A percentile compares a stretch with the other conserved stretches of the same genome.
phyloP scores from a whole-genome alignment of 2,113 vertebrate species.

The Procavia capensis region DNA sequence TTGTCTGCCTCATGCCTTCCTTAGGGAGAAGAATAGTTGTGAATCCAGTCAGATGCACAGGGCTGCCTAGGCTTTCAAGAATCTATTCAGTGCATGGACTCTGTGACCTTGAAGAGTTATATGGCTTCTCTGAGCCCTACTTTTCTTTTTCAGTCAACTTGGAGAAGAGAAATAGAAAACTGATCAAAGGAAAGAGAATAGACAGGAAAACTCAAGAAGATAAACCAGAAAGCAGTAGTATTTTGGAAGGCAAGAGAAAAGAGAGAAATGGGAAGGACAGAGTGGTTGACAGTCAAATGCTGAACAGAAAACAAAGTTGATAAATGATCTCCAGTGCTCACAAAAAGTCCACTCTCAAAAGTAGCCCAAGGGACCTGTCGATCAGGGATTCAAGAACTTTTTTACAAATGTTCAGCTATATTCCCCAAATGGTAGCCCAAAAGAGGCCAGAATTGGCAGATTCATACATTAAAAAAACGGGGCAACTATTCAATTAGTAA shows the following conservation, averaged over 20 bases:
- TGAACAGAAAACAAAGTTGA: not conserved
- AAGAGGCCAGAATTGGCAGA: not conserved
- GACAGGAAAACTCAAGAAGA: not conserved
- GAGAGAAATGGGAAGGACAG: not conserved
- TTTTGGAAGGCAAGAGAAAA: not conserved
- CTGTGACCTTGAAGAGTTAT: not conserved
- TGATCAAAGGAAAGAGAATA: not conserved
- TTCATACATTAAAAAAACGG: not conserved
- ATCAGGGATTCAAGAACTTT: not conserved
- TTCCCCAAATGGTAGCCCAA: not conserved
- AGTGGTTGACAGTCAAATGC: not conserved
- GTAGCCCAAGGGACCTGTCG: not conserved
- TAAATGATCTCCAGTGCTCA: not conserved
- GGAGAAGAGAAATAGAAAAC: not conserved
- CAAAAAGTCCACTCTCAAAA: not conserved
- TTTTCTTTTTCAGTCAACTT: too few species aligned
- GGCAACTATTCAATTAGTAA: not conserved
- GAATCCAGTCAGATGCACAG: not conserved
- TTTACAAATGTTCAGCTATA: not conserved
- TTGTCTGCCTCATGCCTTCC: fast-evolving
- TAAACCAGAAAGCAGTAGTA: not conserved
- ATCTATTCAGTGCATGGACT: not conserved
- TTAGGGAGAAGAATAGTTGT: not conserved
- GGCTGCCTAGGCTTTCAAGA: not conserved
- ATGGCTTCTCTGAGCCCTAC: not conserved